Conservation (phyloP, 2,888 invertebrate genomes). For the Drosophila lacicola region DNA sequence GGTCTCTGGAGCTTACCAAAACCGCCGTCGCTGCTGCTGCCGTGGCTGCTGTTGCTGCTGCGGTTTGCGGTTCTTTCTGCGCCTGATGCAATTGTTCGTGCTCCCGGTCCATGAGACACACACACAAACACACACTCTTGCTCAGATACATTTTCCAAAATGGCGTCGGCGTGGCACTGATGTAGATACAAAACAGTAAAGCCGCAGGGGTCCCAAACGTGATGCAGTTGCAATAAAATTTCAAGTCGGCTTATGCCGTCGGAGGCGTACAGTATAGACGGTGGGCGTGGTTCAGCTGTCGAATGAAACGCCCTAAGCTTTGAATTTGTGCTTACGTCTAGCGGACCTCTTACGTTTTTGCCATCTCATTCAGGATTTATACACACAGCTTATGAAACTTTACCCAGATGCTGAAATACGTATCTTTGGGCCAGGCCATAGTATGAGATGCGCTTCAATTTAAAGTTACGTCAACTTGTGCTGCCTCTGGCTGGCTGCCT, state of each 20-base stretch:
- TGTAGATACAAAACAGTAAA: constrained; percentile 68
- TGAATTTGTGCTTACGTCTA: constrained; percentile 50
- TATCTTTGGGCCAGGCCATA: constrained; percentile 5
- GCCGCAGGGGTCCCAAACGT: constrained; percentile 64
- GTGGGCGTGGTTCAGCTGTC: constrained; percentile 44
- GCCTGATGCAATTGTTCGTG: constrained; percentile 73
- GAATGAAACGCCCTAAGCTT: constrained; percentile 52
- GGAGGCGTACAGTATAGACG: constrained; percentile 28
- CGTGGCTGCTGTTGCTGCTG: constrained; percentile 50
- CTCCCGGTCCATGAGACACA: constrained; percentile 57
- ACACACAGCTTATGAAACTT: constrained; percentile 63
- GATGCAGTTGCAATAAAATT: constrained; percentile 60
- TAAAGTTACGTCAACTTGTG: constrained; percentile 61
- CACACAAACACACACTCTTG: constrained; percentile 18
- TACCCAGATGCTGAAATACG: constrained; percentile 33
- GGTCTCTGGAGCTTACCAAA: constrained; percentile 71
- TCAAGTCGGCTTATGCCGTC: constrained; percentile 37
- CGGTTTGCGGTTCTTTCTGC: constrained; percentile 76
- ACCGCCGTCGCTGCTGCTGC: constrained; percentile 53
- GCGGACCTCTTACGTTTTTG: constrained; percentile 5
- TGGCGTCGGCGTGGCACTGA: constrained; percentile 56
- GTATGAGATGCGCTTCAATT: constrained; percentile 52
- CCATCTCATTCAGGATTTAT: constrained; percentile 50
- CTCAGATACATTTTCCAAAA: constrained; percentile 67
- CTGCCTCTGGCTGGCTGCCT: constrained; percentile 34